Evolutionary conservation across 2,113 vertebrate genomes (phyloP).

Genomic region (Malaclemys terrapin): DNA sequence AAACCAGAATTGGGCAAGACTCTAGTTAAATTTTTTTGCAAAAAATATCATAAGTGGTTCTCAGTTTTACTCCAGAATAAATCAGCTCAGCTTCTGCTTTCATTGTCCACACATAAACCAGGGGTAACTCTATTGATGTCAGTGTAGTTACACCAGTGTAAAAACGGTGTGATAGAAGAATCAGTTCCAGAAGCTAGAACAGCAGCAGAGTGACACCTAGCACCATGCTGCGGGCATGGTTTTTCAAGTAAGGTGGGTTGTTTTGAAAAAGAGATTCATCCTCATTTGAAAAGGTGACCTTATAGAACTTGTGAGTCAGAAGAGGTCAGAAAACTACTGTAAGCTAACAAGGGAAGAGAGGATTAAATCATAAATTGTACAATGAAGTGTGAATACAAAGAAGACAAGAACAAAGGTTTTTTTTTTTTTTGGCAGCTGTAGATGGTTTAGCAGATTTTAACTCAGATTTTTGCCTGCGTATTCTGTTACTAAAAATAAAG

Average conservation of each 20-base stretch:
- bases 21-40: background rate
- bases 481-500: background rate
- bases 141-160: background rate
- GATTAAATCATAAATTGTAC: background rate
- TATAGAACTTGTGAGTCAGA: background rate
- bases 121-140: background rate
- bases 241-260: background rate
- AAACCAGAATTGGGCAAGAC: background rate
- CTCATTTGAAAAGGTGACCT: background rate
- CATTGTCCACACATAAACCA: background rate
- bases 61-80: background rate
- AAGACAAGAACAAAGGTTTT: background rate
- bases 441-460: background rate
- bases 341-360: background rate
- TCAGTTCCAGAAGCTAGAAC: background rate
- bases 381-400: background rate
- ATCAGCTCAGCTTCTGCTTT: fast-evolving
- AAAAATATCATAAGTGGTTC: background rate
- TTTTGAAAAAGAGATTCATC: background rate
- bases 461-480: background rate
- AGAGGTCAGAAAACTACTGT: conserved; percentile 5
- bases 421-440: background rate
- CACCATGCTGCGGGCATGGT: background rate
- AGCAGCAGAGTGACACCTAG: background rate
- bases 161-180: background rate